Evolutionary conservation across 2,888 invertebrate genomes (phyloP), one percentile per base, ranked within the genome.

Genomic region (Blastobasis lacticolella): DNA sequence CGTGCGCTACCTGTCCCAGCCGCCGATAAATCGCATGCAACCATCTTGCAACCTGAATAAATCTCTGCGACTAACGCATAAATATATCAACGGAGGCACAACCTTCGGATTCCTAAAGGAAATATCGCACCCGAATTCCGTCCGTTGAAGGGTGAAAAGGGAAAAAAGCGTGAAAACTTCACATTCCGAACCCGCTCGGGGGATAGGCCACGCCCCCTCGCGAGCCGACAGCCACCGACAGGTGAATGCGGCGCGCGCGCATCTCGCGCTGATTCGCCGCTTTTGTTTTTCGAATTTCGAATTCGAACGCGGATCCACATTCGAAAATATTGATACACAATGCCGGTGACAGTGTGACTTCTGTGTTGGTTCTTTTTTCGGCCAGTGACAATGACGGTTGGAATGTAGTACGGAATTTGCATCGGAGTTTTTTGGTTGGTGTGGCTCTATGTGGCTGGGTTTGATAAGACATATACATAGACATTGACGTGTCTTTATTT

Each of bases 71-170:
- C 23, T 23, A 63, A 68, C 61, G 63, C 71, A 84, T 81, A 83
- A 84, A 84, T 81, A 80, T 78, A 72, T 80, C 81, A 78, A 77
- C 79, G 67, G 23, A 71, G 69, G 67, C 75, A 78, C 77, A 81
- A 76, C 79, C 82, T 80, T 81, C 78, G 80, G 78, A 87, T 87
- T 86, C 87, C 85, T 73, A 64, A 69, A 78, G 83, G 74, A 88
- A 86, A 88, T 88, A 88, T 87, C 84, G 87, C 88, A 88, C 88
- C 86, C 83, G 78, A 86, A 86, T 88, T 86, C 86, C 84, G 75
- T 67, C 64, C 63, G 68, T 75, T 81, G 84, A 82, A 78, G 74
- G 76, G 71, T 63, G 71, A 75, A 78, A 66, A 75, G 73, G 75
- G 75, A 80, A 83, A 83, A 79, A 78, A 76, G 78, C 74, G 79